phyloP scores from a whole-genome alignment of 2,797 vertebrate genomes.

The Odontamblyopus rebecca region DNA sequence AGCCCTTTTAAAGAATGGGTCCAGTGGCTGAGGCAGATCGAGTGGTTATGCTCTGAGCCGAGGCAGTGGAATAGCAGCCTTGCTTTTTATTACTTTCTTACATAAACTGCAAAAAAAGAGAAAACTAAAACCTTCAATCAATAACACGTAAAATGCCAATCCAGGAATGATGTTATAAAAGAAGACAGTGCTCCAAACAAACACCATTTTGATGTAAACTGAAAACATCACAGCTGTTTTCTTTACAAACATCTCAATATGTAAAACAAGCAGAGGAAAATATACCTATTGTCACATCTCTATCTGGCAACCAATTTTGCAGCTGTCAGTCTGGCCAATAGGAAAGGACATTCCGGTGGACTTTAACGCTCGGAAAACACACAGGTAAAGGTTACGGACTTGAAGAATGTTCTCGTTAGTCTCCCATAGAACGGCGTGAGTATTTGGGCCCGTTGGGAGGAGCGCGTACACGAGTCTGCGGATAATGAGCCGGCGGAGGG shows the following conservation, averaged over 20 bases:
- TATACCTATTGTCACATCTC: conserved; percentile 33
- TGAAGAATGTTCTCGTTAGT: conserved; percentile 71
- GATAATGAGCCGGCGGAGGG: conserved; percentile 61
- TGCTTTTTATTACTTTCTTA: conserved; percentile 6
- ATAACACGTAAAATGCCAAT: background rate
- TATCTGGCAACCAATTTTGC: conserved; percentile 49
- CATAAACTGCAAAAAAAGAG: background rate
- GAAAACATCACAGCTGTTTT: conserved; percentile 8
- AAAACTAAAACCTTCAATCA: conserved; percentile 6
- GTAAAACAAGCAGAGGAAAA: conserved; percentile 16
- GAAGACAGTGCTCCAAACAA: conserved; percentile 10
- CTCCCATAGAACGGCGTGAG: conserved; percentile 47
- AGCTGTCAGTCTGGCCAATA: conserved; percentile 31
- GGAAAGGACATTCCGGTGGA: conserved; percentile 6
- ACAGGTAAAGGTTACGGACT: conserved; percentile 66
- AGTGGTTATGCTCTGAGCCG: background rate
- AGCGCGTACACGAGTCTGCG: conserved; percentile 5
- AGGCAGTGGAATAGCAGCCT: background rate
- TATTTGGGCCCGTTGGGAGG: conserved; percentile 24
- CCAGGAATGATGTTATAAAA: background rate
- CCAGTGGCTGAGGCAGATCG: background rate
- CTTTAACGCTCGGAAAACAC: background rate
- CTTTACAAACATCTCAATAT: conserved; percentile 13
- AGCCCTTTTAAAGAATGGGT: background rate
- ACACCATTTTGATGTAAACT: conserved; percentile 27